Conservation (phyloP, 1,140 invertebrate genomes). For the Pseudomyrmex cubaensis region DNA sequence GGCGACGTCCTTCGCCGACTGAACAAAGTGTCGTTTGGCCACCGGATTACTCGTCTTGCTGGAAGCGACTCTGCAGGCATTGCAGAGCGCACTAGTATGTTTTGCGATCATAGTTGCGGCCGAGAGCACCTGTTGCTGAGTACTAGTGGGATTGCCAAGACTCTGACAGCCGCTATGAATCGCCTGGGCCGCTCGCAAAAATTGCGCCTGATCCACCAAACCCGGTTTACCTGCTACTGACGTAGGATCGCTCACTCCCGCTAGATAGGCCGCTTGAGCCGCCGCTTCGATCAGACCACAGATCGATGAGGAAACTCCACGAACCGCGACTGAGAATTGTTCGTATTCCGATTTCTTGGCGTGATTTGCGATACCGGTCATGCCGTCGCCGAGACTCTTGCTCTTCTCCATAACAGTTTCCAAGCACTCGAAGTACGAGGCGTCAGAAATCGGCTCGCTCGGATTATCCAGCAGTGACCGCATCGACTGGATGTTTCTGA, state of each 20-base stretch:
- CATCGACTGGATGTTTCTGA: constrained; percentile 96
- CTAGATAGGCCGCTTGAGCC: constrained; percentile 97
- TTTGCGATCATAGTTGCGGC: constrained; percentile 98
- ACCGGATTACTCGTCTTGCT: constrained; percentile 96
- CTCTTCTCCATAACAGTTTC: constrained; percentile 98
- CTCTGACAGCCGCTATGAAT: constrained; percentile 95
- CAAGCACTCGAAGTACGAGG: constrained; percentile 97
- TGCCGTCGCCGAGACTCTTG: constrained; percentile 94
- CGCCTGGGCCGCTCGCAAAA: constrained; percentile 94
- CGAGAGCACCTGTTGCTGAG: constrained; percentile 93
- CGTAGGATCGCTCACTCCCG: constrained; percentile 95
- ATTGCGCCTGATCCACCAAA: constrained; percentile 96
- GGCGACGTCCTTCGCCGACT: constrained; percentile 98
- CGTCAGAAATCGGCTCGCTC: constrained; percentile 94
- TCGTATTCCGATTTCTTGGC: constrained; percentile 95
- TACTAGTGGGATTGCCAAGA: constrained; percentile 90
- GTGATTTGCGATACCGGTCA: constrained; percentile 97
- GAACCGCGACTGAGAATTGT: constrained; percentile 94
- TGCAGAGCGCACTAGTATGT: constrained; percentile 97
- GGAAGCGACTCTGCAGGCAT: constrained; percentile 96
- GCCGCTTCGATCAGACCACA: constrained; percentile 97
- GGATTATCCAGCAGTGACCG: constrained; percentile 94
- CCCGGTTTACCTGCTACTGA: constrained; percentile 96
- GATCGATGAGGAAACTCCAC: constrained; percentile 93
- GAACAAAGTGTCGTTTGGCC: constrained; percentile 98